These are phyloP conservation scores for Manis javanica DNA, from an alignment of 2,797 vertebrate genomes.

Conservation along the genomic window DNA sequence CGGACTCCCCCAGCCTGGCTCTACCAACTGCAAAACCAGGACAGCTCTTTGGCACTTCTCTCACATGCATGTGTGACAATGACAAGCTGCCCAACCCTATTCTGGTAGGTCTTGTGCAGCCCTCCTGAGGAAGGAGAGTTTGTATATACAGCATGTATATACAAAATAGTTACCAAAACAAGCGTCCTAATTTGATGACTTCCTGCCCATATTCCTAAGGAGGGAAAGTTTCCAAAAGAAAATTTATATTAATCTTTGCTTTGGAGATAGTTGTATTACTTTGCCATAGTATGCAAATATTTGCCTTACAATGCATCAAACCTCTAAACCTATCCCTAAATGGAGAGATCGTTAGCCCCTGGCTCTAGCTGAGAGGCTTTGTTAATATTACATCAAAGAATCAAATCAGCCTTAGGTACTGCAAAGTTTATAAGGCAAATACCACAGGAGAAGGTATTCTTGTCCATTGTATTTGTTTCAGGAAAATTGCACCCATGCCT, in stretches of 20 bases:
- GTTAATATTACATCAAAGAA: neutral
- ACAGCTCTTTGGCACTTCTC: slow-evolving; percentile 87
- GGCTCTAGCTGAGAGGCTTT: neutral
- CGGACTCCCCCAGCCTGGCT: slow-evolving; percentile 87
- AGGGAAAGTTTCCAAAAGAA: neutral
- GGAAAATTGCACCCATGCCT: neutral
- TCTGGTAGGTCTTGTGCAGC: slow-evolving; percentile 86
- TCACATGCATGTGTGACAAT: slow-evolving; percentile 87
- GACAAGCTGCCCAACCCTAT: slow-evolving; percentile 85
- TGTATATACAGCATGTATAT: no score
- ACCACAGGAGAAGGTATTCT: neutral
- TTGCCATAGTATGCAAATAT: neutral
- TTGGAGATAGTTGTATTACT: neutral
- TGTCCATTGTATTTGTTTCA: neutral
- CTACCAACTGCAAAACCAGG: slow-evolving; percentile 85
- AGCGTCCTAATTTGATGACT: neutral
- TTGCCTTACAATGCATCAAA: neutral
- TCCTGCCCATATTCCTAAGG: neutral
- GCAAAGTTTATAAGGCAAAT: neutral
- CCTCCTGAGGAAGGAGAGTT: neutral
- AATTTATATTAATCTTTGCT: neutral
- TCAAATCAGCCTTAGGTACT: neutral
- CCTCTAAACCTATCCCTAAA: neutral
- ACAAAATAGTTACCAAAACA: neutral
- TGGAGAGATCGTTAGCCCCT: neutral